Evolutionary conservation across 2,797 vertebrate species (phyloP).

Genomic region (Brachyalestes nurse): DNA sequence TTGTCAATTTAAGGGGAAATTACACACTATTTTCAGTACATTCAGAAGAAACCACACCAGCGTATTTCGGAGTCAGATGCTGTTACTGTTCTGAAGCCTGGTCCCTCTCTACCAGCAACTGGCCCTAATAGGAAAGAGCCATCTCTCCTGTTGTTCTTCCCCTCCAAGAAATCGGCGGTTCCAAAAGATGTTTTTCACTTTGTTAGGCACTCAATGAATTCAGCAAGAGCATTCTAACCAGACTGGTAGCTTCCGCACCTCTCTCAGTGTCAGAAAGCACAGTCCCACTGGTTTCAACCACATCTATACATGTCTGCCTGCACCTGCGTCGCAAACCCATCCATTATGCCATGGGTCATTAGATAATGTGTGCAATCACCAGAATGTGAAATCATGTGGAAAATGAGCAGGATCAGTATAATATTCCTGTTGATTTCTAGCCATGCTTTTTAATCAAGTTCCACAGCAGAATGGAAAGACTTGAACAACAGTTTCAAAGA

Average conservation of each 20-base stretch:
- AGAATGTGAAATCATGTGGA: not conserved
- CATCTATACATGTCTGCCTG: slow-evolving; percentile 10
- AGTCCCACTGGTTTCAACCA: slow-evolving; percentile 10
- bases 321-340: slow-evolving; percentile 36
- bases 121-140: slow-evolving; percentile 2
- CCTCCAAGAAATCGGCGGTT: slow-evolving; percentile 7
- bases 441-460: not conserved
- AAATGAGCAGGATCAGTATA: not conserved
- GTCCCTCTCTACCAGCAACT: not conserved
- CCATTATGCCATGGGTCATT: slow-evolving; percentile 39
- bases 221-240: slow-evolving; percentile 23
- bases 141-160: not conserved
- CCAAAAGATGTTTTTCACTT: slow-evolving; percentile 27
- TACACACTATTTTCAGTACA: not conserved
- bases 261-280: not conserved
- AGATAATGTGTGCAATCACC: slow-evolving; percentile 35
- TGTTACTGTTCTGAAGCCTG: not conserved
- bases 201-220: slow-evolving; percentile 38
- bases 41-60: not conserved
- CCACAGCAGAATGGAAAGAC: not conserved
- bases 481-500: not conserved
- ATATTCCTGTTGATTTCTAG: not conserved
- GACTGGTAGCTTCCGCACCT: not conserved
- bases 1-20: slow-evolving; percentile 1
- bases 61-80: not conserved